These are phyloP conservation scores for Camptogramma bilineatum DNA, from an alignment of 2,888 invertebrate genomes.

Conservation along the genomic window DNA sequence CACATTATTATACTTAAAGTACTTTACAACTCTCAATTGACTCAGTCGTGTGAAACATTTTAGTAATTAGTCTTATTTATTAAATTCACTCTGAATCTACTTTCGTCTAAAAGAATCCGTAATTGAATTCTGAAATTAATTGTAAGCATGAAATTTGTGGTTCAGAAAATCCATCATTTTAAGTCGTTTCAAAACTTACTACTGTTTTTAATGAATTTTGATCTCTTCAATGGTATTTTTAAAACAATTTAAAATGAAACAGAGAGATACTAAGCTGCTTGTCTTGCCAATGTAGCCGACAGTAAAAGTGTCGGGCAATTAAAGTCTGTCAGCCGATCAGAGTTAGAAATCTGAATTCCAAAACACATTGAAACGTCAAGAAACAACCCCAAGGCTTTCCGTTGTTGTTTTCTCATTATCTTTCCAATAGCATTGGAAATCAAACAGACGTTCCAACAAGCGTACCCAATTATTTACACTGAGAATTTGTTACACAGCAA, in stretches of 20 bases:
- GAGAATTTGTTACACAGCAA: conserved; percentile 20
- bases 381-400: conserved; percentile 40
- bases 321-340: conserved; percentile 12
- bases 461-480: conserved; percentile 26
- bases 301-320: background rate
- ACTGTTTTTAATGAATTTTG: too few species aligned
- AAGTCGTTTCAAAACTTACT: too few species aligned
- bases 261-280: background rate
- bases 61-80: too few species aligned
- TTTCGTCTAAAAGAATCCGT: too few species aligned
- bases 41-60: too few species aligned
- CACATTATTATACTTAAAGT: too few species aligned
- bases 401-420: conserved; percentile 64
- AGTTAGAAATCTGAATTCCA: background rate
- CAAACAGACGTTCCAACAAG: conserved; percentile 37
- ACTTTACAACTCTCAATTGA: too few species aligned
- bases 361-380: conserved; percentile 39
- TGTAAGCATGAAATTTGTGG: too few species aligned
- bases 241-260: background rate
- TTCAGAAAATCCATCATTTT: too few species aligned
- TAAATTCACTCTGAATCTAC: too few species aligned
- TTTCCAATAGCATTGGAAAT: conserved; percentile 42
- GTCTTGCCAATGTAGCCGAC: background rate
- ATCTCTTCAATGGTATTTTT: too few species aligned
- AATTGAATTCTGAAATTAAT: too few species aligned